Percentiles rank a stretch among this genome's conserved stretches.
Evolutionary conservation across 2,797 vertebrate genomes (phyloP).

Genomic region (Helicolenus hilgendorfi): DNA sequence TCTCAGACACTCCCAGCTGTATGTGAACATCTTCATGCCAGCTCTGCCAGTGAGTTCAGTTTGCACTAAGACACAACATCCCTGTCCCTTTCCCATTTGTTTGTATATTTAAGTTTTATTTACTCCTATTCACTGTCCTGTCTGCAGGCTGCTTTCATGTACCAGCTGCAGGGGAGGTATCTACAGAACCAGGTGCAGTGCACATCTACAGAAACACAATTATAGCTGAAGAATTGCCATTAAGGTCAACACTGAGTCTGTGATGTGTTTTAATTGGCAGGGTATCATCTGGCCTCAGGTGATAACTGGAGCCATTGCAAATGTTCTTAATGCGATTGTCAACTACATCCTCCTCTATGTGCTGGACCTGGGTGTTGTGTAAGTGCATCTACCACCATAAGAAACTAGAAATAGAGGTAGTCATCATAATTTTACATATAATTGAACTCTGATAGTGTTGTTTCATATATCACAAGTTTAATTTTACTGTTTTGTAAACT

Average conservation of each 20-base stretch:
- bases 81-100: neutral
- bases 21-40: slow-evolving; percentile 87
- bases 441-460: neutral
- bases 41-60: slow-evolving; percentile 92
- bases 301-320: slow-evolving; percentile 68
- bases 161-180: slow-evolving; percentile 60
- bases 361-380: neutral
- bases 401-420: neutral
- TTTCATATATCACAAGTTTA: neutral
- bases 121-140: neutral
- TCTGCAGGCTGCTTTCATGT: slow-evolving; percentile 79
- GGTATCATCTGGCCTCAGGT: slow-evolving; percentile 93
- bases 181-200: slow-evolving; percentile 79
- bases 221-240: neutral
- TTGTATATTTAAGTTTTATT: neutral
- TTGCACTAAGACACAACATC: neutral
- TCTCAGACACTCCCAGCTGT: neutral
- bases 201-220: neutral
- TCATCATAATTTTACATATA: neutral
- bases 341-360: slow-evolving; percentile 79
- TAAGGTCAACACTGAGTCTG: neutral
- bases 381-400: neutral
- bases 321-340: slow-evolving; percentile 89
- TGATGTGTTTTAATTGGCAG: slow-evolving; percentile 74
- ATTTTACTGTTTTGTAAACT: neutral